phyloP scores from a whole-genome alignment of 2,888 invertebrate species.

The Spisula subtruncata region DNA sequence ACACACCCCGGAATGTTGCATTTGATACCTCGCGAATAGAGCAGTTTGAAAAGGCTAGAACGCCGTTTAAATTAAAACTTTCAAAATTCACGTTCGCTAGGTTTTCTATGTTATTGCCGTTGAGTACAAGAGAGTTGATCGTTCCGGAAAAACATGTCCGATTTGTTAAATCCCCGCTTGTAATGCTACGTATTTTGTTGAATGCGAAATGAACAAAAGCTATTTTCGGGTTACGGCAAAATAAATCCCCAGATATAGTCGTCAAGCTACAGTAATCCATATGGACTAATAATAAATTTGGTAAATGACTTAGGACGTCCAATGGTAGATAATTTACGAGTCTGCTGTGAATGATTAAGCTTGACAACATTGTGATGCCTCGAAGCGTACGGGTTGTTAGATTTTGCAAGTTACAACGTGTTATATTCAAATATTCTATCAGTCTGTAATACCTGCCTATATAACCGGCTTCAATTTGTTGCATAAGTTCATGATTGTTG shows the following conservation, averaged over 20 bases:
- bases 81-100: conserved; percentile 24
- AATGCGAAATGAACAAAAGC: conserved; percentile 8
- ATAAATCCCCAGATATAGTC: conserved; percentile 14
- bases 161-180: not conserved
- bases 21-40: conserved; percentile 22
- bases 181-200: conserved; percentile 28
- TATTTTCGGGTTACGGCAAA: conserved; percentile 26
- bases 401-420: not conserved
- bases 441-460: conserved; percentile 18
- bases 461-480: conserved; percentile 33
- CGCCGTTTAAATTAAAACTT: conserved; percentile 13
- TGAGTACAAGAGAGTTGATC: conserved; percentile 24
- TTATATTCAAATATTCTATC: conserved; percentile 18
- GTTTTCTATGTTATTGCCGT: conserved; percentile 13
- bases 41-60: not conserved
- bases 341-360: conserved; percentile 1
- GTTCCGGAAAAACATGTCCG: not conserved
- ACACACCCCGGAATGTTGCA: not conserved
- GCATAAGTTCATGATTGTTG: not conserved
- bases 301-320: conserved; percentile 16
- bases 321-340: not conserved
- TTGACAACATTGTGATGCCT: not conserved
- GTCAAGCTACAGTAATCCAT: conserved; percentile 8
- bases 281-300: not conserved
- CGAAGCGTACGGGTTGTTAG: not conserved